Percentiles rank a stretch among this genome's conserved stretches.
These are phyloP conservation scores for Lemur catta DNA, from an alignment of 2,797 vertebrate genomes.

Conservation along the genomic window DNA sequence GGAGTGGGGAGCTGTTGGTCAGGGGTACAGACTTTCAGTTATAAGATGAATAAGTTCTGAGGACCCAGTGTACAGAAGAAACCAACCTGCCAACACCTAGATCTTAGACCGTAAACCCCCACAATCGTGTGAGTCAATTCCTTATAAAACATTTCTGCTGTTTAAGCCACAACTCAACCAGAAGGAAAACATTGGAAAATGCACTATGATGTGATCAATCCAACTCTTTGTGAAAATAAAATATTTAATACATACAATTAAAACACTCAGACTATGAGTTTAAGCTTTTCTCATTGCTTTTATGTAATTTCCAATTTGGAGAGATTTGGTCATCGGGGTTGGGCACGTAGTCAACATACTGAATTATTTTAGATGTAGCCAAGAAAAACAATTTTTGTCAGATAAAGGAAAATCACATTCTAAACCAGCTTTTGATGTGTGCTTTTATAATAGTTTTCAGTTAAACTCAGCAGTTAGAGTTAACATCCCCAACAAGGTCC, in stretches of 20 bases:
- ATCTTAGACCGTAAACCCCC: no score
- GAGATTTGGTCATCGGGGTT: background rate
- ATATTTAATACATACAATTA: background rate
- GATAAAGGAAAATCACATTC: background rate
- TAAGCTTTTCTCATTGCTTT: background rate
- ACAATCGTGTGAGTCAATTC: no score
- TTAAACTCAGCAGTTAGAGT: background rate
- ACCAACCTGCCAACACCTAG: background rate
- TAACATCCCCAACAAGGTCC: background rate
- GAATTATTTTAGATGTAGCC: constrained; percentile 14
- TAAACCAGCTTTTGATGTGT: background rate
- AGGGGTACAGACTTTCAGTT: background rate
- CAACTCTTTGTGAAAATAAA: background rate
- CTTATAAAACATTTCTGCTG: background rate
- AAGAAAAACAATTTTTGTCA: background rate
- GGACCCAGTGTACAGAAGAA: background rate
- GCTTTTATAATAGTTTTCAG: background rate
- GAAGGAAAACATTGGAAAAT: background rate
- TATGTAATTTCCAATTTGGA: background rate
- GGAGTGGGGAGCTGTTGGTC: background rate
- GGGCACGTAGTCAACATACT: background rate
- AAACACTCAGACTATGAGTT: background rate
- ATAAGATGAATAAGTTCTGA: background rate
- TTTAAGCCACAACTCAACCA: background rate
- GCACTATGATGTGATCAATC: background rate